Base-by-base conservation (phyloP, 1,140 invertebrate species). In the Diabrotica virgifera region DNA sequence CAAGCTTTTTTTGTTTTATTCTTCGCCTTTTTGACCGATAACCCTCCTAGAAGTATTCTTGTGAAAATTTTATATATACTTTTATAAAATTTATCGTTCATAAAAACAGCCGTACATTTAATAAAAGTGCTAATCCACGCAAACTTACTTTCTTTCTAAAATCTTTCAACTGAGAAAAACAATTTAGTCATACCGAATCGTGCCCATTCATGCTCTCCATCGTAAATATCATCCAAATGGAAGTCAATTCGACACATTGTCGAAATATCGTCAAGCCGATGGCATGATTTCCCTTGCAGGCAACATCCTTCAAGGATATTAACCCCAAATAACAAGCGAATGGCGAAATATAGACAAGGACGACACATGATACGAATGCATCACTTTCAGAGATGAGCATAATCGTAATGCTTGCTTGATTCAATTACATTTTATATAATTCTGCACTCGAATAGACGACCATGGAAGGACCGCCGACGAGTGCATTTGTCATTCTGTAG, bases 371-470 rank as follows among this genome's bases (percentile, higher is more conserved):
- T 54, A 54, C 60, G 51, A 62, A 62, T 54, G 60, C 60, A 62
- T 62, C 60, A 62, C 60, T 62, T 62, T 62, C 60, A 62, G 60
- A 51, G 52, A 62, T 62, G 60, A 62, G 60, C 38, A 62, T 69
- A 70, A 78, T 75, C 71, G 74, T 70, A 74, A 74, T 75, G 67
- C 71, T 72, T 76, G 75, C 71, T 72, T 76, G 75, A 77, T 77
- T 77, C 74, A 76, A 77, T 78, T 77, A 78, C 74, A 73, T 77
- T 78, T 77, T 77, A 76, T 77, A 77, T 74, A 76, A 78, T 78
- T 73, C 60, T 74, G 77, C 77, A 78, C 72, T 72, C 76, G 74
- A 73, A 76, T 72, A 70, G 67, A 64, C 62, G 65, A 58, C 69
- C 24, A 59, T 59, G 58, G 46, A 6, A 62, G 60, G 60, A 54